Conservation (phyloP, 2,113 vertebrate species). For the Mustela lutreola region DNA sequence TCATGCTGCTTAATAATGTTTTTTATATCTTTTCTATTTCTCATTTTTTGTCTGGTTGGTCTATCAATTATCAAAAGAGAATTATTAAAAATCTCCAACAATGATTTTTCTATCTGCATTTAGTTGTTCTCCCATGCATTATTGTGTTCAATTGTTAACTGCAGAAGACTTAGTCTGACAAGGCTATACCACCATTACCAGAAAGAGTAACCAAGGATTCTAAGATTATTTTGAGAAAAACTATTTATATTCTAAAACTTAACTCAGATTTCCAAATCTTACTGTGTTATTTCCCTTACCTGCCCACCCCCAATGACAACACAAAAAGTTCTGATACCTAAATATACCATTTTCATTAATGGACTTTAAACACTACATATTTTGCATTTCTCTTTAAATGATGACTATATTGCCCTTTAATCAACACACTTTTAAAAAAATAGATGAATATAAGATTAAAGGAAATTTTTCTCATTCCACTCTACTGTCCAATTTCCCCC, state of each 20-base stretch:
- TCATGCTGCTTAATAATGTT: not conserved
- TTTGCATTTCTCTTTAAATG: not conserved
- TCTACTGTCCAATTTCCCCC: not conserved
- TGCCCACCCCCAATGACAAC: not conserved
- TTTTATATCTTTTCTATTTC: not conserved
- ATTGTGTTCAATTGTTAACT: not conserved
- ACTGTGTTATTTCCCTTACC: not conserved
- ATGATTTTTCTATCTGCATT: not conserved
- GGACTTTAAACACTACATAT: constrained; percentile 14
- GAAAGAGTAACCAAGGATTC: not conserved
- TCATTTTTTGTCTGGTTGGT: not conserved
- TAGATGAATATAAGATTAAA: not conserved
- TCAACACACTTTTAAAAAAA: constrained; percentile 37
- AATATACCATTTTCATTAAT: not conserved
- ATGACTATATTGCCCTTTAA: not conserved
- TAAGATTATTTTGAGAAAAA: constrained; percentile 24
- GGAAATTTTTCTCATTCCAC: not conserved
- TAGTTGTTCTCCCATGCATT: not conserved
- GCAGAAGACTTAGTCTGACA: not conserved
- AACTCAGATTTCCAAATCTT: constrained; percentile 10
- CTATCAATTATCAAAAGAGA: not conserved
- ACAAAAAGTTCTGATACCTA: not conserved
- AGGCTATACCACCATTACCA: not conserved
- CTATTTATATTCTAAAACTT: not conserved
- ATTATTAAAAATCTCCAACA: not conserved